Evolutionary conservation across 2,113 vertebrate species (phyloP), one percentile per base, ranked within the genome.

Genomic region (Strix uralensis): DNA sequence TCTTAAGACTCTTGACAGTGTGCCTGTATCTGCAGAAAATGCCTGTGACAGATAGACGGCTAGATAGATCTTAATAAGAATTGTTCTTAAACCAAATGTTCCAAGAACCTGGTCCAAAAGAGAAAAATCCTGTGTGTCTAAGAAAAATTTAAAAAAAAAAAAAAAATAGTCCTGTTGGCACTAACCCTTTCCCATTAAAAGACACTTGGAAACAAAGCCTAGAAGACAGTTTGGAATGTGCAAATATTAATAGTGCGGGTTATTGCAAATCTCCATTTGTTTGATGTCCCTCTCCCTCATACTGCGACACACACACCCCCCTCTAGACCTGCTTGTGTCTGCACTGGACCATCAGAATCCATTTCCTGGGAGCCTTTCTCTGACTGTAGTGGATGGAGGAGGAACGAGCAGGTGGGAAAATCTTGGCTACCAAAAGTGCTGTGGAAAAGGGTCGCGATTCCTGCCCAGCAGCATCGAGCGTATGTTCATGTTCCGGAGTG

Each of bases 61-160:
- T 83, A 57, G 78, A 83, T 79, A 81, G 86, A 69, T 79, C 54
- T 88, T 88, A 90, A 65, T 82, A 95, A 61, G 52, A 61, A 81
- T 81, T 82, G 62, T 46, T 88, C 91, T 90, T 78, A 72, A 95
- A 88, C 70, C 61, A 94, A 91, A 87, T 57, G 70, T 93, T 94
- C 38, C 77, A 94, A 87, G 62, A 88, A 49, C 30, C 6, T 65
- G 6, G 44, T 91, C 81, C 81, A 96, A 95, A 91, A 65, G 51
- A 69, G 57, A 93, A 88, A 88, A 92, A 92, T 62, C 44, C 26
- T 29, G 25, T 29, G 40, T n/a, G 11, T n/a, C 26, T 79, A 69
- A 61, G 70, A 63, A 81, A 55, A 66, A 65, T 12, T 18, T 9
- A 57, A 69, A 36, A 27, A 15, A 13, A 40, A 55, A 25, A 52